Percentiles rank a stretch among this genome's conserved stretches.
These are phyloP conservation scores for Climacteris rufus DNA, from an alignment of 2,113 vertebrate species.

Conservation along the genomic window DNA sequence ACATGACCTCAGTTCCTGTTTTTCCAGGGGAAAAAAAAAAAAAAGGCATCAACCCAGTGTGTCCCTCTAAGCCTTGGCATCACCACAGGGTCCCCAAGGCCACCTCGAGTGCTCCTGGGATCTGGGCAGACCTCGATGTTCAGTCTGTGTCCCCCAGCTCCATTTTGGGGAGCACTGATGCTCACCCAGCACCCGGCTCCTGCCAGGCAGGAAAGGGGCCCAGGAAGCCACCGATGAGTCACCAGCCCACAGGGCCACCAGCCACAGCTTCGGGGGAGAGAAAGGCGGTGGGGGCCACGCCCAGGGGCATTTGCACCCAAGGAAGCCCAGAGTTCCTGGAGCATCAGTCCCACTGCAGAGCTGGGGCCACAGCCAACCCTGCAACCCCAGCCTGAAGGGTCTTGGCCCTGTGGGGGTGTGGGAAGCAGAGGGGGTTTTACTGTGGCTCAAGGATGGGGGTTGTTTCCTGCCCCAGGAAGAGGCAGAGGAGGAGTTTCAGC, in stretches of 20 bases:
- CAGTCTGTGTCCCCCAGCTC: neutral
- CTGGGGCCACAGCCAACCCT: neutral
- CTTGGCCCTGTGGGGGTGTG: rapidly evolving
- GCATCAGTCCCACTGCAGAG: neutral
- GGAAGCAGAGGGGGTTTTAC: neutral
- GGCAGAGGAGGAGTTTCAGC: neutral
- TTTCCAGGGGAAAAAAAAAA: neutral
- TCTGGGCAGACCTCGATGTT: neutral
- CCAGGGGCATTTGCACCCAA: neutral
- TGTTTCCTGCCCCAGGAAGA: neutral
- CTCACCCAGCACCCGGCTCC: rapidly evolving
- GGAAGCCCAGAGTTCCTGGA: neutral
- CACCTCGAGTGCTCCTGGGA: neutral
- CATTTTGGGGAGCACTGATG: rapidly evolving
- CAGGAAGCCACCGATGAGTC: slow-evolving; percentile 19
- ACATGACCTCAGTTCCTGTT: slow-evolving; percentile 65
- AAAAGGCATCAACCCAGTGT: rapidly evolving
- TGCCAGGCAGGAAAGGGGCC: neutral
- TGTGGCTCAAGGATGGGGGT: neutral
- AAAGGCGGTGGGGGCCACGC: rapidly evolving
- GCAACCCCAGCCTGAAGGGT: neutral
- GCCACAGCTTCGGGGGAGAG: rapidly evolving
- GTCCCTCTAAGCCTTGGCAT: neutral
- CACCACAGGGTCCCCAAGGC: neutral
- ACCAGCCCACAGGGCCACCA: neutral